These are phyloP conservation scores for Netelia virgata DNA, from an alignment of 2,888 invertebrate genomes.

Conservation along the genomic window DNA sequence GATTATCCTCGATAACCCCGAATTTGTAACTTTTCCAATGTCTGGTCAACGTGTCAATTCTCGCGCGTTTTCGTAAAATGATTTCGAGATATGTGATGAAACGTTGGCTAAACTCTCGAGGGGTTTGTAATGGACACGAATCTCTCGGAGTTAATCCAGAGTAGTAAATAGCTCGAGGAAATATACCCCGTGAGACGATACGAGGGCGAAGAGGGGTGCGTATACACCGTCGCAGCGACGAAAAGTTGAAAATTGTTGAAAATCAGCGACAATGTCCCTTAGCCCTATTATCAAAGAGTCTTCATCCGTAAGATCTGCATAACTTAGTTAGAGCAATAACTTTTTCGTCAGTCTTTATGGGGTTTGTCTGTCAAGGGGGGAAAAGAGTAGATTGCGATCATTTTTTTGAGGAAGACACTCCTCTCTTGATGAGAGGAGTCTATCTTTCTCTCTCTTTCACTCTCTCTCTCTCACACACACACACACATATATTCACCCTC, in stretches of 20 bases:
- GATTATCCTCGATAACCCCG: too few relatives aligned
- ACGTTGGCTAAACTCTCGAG: not conserved
- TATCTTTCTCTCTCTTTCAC: not conserved
- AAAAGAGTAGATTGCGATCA: slow-evolving; percentile 3
- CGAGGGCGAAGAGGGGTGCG: not conserved
- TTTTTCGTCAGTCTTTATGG: slow-evolving; percentile 10
- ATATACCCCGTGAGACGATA: not conserved
- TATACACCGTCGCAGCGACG: not conserved
- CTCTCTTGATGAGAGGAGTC: slow-evolving; percentile 53
- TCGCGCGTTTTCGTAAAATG: too few relatives aligned
- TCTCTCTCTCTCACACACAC: not conserved
- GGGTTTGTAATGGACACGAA: not conserved
- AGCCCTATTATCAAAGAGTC: not conserved
- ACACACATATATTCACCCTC: not conserved
- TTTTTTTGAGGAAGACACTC: slow-evolving; percentile 27
- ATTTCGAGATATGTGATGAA: not conserved
- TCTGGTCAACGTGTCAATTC: too few relatives aligned
- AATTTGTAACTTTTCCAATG: too few relatives aligned
- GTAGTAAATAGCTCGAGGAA: not conserved
- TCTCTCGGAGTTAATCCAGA: not conserved
- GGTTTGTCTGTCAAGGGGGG: slow-evolving; percentile 22
- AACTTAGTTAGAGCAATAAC: slow-evolving; percentile 23
- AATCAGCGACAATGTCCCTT: slow-evolving; percentile 15
- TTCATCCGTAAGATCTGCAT: slow-evolving; percentile 1
- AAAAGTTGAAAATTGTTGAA: slow-evolving; percentile 6